These are phyloP conservation scores for Ginglymostoma cirratum DNA, from an alignment of 2,113 vertebrate genomes.

Conservation along the genomic window DNA sequence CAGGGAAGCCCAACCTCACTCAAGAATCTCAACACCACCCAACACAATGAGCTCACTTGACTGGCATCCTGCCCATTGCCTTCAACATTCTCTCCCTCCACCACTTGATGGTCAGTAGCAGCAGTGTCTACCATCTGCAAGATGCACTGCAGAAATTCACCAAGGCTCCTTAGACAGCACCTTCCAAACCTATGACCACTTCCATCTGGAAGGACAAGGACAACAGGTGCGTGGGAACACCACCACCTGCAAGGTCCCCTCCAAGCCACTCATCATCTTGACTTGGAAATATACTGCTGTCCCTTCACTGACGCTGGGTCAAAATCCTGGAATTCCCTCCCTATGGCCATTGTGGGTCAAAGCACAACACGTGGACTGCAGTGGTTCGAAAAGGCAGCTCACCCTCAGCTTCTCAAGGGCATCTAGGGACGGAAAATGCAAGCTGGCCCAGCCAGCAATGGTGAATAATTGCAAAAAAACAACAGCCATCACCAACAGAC, in stretches of 20 bases:
- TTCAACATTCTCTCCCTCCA: no score
- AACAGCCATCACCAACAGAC: not conserved
- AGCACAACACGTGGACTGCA: not conserved
- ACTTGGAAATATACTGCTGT: not conserved
- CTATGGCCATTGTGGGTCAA: not conserved
- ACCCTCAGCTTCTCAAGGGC: not conserved
- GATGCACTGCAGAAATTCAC: no score
- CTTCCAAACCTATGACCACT: not conserved
- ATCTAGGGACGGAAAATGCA: not conserved
- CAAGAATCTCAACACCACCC: no score
- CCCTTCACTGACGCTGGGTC: not conserved
- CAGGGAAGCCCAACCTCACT: no score
- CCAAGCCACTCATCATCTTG: not conserved
- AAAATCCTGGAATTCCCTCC: not conserved
- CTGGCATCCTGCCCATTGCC: no score
- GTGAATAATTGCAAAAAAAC: not conserved
- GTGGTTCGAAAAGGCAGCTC: not conserved
- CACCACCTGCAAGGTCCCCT: not conserved
- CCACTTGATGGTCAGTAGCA: no score
- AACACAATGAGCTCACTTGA: no score
- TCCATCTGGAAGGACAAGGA: not conserved
- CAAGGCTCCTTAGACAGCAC: not conserved
- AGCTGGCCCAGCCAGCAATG: no score
- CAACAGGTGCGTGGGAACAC: not conserved
- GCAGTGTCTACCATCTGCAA: no score